These are phyloP conservation scores for Galleria mellonella DNA, from an alignment of 1,140 invertebrate genomes.

Conservation along the genomic window DNA sequence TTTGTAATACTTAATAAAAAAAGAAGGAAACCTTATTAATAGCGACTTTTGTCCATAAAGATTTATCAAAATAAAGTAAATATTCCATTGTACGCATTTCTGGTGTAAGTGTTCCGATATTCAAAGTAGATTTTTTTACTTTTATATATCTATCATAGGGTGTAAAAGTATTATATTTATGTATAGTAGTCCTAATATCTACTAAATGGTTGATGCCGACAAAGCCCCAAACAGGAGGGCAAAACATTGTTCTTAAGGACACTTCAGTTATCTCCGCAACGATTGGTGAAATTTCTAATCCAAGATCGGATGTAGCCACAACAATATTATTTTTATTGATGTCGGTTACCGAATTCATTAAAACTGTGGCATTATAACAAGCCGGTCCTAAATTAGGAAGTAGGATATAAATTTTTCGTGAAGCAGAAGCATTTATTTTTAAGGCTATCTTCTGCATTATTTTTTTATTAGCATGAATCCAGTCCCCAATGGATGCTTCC, in stretches of 20 bases:
- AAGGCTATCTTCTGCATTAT: constrained; percentile 43
- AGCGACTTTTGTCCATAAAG: constrained; percentile 39
- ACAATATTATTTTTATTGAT: constrained; percentile 63
- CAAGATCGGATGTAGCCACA: constrained; percentile 67
- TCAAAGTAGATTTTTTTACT: constrained; percentile 55
- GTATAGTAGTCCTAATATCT: constrained; percentile 61
- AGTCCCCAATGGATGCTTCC: constrained; percentile 40
- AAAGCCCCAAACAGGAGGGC: constrained; percentile 75
- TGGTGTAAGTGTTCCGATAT: constrained; percentile 54
- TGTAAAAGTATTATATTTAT: constrained; percentile 57
- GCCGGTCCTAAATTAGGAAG: constrained; percentile 66
- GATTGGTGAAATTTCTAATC: constrained; percentile 45
- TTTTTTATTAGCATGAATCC: constrained; percentile 46
- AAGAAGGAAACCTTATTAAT: constrained; percentile 41
- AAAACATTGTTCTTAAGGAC: constrained; percentile 60
- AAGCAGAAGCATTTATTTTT: constrained; percentile 62
- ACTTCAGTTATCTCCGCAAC: constrained; percentile 55
- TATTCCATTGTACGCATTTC: constrained; percentile 68
- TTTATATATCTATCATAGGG: constrained; percentile 57
- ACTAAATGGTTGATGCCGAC: constrained; percentile 69
- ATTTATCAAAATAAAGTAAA: constrained; percentile 51
- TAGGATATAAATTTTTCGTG: constrained; percentile 50
- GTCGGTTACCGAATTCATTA: constrained; percentile 48
- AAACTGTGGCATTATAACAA: constrained; percentile 68
- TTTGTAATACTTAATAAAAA: too few species aligned